Base-by-base conservation (phyloP, 2,888 invertebrate genomes). In the Meiosimyza decipiens region DNA sequence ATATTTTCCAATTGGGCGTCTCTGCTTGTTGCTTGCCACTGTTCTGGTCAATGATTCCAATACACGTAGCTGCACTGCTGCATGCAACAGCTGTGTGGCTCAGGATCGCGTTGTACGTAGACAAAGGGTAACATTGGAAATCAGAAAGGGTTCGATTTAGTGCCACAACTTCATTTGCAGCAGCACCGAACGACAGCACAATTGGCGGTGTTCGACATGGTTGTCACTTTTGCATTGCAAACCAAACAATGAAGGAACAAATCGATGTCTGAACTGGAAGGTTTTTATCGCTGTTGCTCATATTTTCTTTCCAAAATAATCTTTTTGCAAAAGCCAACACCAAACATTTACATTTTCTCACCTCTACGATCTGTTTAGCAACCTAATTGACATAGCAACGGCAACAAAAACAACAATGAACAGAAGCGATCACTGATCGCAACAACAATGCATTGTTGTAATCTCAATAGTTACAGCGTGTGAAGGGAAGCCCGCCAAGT, bases 71-170 rank as follows among this genome's bases (percentile, higher is more conserved):
- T 62, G 52, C 52, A 33, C 13, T 49, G 73, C 47, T 59, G 62
- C 71, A 65, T 71, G 71, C 75, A 75, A 75, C 75, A 75, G 75
- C 75, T 75, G 75, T 59, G 65, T 55, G 59, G 66, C n/a, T 54
- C 63, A 57, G 62, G 52, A 60, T 55, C 33, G 33, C 16, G 1
- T 60, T 40, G 52, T 22, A 16, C 33, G 60, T 13, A 16, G 13
- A 73, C 47, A 64, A 60, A 70, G 68, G 52, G 64, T 22, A n/a
- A 16, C 63, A 57, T 47, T 11, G 40, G 40, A 22, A 57, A 13
- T 22, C 47, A 28, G 62, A 49, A 51, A 33, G 59, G 60, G 51
- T 51, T 50, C 66, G 62, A 60, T 65, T 28, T 66, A 54, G 16
- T 22, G 57, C 49, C 13, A 40, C 63, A 47, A 63, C 47, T 47